Conservation (phyloP, 2,113 vertebrate species). For the Hippocampus barbouri region DNA sequence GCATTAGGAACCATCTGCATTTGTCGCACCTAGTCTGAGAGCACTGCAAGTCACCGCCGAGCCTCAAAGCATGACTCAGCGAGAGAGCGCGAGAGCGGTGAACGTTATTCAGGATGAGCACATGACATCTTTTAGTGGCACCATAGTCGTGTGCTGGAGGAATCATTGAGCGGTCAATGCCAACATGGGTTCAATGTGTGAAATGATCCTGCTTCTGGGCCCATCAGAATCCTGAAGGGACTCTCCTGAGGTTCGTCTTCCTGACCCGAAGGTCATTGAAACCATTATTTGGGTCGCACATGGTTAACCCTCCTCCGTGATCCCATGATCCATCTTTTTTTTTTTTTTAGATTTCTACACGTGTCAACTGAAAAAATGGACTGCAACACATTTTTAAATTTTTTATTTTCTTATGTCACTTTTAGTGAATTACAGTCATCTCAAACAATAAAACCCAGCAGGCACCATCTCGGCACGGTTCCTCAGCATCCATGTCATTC, state of each 20-base stretch:
- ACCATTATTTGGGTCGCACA: neutral
- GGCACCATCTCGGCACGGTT: neutral
- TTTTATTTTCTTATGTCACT: neutral
- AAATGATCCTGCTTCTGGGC: neutral
- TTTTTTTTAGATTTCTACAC: neutral
- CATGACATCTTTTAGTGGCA: constrained; percentile 44
- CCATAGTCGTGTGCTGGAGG: constrained; percentile 1
- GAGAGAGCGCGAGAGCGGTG: constrained; percentile 38
- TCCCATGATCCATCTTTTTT: neutral
- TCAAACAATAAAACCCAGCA: neutral
- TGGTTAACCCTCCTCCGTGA: neutral
- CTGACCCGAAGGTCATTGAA: neutral
- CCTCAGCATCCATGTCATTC: neutral
- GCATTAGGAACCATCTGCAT: constrained; percentile 56
- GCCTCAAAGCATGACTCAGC: constrained; percentile 41
- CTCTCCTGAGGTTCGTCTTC: neutral
- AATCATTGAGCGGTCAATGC: constrained; percentile 24
- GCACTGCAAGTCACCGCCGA: constrained; percentile 17
- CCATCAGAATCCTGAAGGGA: neutral
- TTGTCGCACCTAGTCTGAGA: constrained; percentile 41
- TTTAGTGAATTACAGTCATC: neutral
- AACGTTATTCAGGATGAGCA: constrained; percentile 38
- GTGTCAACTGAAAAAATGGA: neutral
- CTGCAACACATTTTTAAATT: too few relatives aligned
- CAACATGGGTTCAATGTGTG: neutral